These are phyloP conservation scores for Chaunax sp. DNA, from an alignment of 2,797 vertebrate species.

Conservation along the genomic window DNA sequence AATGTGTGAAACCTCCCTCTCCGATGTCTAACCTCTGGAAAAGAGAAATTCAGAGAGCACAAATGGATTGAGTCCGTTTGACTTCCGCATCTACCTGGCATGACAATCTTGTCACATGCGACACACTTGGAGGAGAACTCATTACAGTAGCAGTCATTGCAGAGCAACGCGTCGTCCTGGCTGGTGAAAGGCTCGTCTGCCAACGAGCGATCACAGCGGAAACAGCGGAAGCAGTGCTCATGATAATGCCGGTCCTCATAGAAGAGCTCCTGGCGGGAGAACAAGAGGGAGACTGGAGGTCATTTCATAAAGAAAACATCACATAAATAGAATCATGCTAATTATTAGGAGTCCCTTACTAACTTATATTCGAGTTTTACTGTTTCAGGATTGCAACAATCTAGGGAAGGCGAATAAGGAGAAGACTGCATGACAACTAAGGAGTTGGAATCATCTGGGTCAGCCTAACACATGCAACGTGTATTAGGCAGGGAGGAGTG, in stretches of 20 bases:
- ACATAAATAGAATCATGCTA: neutral
- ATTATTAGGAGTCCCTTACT: neutral
- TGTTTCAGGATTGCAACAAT: neutral
- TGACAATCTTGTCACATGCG: conserved; percentile 95
- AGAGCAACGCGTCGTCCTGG: conserved; percentile 94
- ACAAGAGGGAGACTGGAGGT: conserved; percentile 14
- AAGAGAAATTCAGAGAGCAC: neutral
- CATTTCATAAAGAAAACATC: conserved; percentile 32
- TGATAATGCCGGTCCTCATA: conserved; percentile 98
- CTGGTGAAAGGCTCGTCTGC: conserved; percentile 97
- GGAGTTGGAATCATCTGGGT: conserved; percentile 33
- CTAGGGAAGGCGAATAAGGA: neutral
- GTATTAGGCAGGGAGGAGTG: conserved; percentile 30
- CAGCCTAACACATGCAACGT: conserved; percentile 40
- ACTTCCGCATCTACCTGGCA: conserved; percentile 89
- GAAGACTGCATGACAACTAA: conserved; percentile 14
- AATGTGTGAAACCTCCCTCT: neutral
- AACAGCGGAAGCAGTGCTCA: conserved; percentile 97
- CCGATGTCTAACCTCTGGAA: too few relatives aligned
- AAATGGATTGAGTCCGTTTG: neutral
- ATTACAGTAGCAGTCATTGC: conserved; percentile 98
- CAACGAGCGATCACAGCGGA: conserved; percentile 94
- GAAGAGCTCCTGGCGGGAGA: conserved; percentile 92
- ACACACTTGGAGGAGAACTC: conserved; percentile 98
- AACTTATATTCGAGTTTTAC: conserved; percentile 2